Evolutionary conservation across 30 jellyfish, hydroid and myxozoan species (phyloP), one percentile per base, ranked within the genome.

Genomic region (Mastigias papua): DNA sequence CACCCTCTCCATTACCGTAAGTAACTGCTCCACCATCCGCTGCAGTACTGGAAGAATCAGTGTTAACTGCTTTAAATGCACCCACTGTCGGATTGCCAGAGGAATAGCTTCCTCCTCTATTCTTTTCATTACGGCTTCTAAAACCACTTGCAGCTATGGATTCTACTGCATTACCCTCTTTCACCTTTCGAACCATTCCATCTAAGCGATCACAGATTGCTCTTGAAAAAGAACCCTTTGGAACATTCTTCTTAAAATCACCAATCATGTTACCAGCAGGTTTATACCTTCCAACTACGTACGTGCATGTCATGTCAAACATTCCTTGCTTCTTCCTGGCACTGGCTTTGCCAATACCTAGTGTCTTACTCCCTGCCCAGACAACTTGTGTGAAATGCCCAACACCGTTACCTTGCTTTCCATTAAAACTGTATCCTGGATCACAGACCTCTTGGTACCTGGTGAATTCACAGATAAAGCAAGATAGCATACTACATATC

Each of bases 331-430:
- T 74, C 57, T 84, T 70, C 73, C 88, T 80, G 7, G 87, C 82
- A 19, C 64, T 89, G 48, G 97, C 98, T 33, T 48, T 80, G 30
- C 98, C 98, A 0, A 93, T 70, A 28, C 98, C 98, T 30, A 93
- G 95, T 61, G 74, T 66, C 21, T 76, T 76, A 68, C 93, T 82
- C 48, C 82, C 86, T 1, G 90, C 88, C 98, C 98, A 93, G 13
- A 93, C 97, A 8, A 93, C 94, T 71, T 93, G 98, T 9, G 97
- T 88, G 66, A 93, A 93, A 51, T 93, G 98, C 26, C 98, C 98
- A 22, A 92, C 91, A 29, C 93, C 88, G 37, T 61, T 84, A 6
- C 87, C 76, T 48, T 61, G 75, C 16, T 21, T 46, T 17, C 94
- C 93, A 11, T 79, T 66, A 66, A 85, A 92, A 28, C 71, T 73